Conservation (phyloP, 64 coral and sea anemone genomes). For the Stichodactyla mertensii region DNA sequence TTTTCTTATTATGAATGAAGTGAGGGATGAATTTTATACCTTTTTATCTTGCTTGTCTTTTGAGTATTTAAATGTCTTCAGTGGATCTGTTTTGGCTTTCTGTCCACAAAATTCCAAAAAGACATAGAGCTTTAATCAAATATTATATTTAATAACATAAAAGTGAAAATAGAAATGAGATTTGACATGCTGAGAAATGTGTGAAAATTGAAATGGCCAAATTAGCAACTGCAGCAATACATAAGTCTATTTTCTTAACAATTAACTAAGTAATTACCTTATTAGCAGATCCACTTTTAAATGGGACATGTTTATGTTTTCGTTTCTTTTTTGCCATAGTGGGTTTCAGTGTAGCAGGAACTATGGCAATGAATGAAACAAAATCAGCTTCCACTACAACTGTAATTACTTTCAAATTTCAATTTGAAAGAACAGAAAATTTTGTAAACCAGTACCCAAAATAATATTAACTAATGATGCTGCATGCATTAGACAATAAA, state of each 20-base stretch:
- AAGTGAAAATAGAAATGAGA: too few species aligned
- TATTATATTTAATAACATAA: too few species aligned
- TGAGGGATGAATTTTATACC: not conserved
- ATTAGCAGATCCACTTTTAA: constrained; percentile 37
- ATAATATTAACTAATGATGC: too few species aligned
- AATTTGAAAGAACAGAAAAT: too few species aligned
- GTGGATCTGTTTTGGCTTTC: constrained; percentile 34
- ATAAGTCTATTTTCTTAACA: too few species aligned
- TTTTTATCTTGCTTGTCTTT: constrained; percentile 21
- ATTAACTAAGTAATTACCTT: constrained; percentile 20
- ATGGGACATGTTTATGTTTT: constrained; percentile 31
- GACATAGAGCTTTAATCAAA: not conserved
- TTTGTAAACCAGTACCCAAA: too few species aligned
- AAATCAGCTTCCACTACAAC: not conserved
- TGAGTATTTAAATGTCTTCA: constrained; percentile 51
- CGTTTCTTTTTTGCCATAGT: constrained; percentile 33
- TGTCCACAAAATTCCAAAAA: not conserved
- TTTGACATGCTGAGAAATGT: too few species aligned
- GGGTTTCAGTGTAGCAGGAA: constrained; percentile 52
- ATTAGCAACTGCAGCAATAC: too few species aligned
- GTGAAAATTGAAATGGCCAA: too few species aligned
- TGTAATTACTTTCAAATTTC: not conserved
- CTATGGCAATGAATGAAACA: not conserved
- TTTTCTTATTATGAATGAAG: not conserved
- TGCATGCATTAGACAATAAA: too few species aligned